These are phyloP conservation scores for Solen grandis DNA, from an alignment of 1,140 invertebrate genomes.

Conservation along the genomic window DNA sequence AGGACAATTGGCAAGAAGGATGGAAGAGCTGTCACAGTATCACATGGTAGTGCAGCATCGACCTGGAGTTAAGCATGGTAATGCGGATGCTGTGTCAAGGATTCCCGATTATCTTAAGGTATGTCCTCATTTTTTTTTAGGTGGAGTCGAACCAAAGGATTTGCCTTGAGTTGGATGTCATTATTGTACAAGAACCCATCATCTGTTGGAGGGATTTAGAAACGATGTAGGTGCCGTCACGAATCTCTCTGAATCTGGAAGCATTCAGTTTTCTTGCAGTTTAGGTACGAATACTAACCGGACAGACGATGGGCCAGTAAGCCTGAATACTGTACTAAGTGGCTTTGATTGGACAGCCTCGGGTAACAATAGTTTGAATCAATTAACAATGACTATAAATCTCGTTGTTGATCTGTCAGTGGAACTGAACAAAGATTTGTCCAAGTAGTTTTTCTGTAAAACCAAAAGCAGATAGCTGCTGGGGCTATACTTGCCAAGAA, in stretches of 20 bases:
- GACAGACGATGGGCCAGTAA: background rate
- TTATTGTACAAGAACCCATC: constrained; percentile 1
- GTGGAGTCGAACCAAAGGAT: background rate
- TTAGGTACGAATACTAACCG: background rate
- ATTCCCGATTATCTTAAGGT: background rate
- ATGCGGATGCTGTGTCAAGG: constrained; percentile 67
- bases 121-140: background rate
- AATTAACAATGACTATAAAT: background rate
- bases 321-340: background rate
- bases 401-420: background rate
- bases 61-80: constrained; percentile 60
- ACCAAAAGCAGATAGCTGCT: background rate
- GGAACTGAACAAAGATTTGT: background rate
- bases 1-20: constrained; percentile 64
- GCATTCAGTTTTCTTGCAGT: background rate
- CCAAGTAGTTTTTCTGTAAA: background rate
- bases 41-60: constrained; percentile 64
- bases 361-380: background rate
- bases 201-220: background rate
- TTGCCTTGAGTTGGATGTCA: constrained; percentile 26
- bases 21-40: constrained; percentile 64
- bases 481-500: background rate
- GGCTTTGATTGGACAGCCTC: background rate
- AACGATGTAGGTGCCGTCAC: constrained; percentile 11
- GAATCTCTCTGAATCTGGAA: background rate